A percentile compares a stretch with the other conserved stretches of the same genome.
These are phyloP conservation scores for Rhinella marina DNA, from an alignment of 2,797 vertebrate species.

Conservation along the genomic window DNA sequence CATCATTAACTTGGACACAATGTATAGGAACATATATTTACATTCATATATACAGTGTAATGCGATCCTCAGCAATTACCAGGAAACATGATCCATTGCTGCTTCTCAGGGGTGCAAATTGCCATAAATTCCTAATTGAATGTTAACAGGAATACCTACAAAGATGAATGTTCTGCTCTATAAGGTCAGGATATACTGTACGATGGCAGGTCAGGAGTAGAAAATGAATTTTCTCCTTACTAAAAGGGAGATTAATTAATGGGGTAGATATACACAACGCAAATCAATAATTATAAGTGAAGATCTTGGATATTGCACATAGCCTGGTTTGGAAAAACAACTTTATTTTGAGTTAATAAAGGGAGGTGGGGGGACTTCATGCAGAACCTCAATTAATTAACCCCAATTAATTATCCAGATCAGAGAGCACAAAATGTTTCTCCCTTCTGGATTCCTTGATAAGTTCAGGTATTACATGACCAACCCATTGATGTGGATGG, in stretches of 20 bases:
- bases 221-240: slow-evolving; percentile 2
- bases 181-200: background rate
- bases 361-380: background rate
- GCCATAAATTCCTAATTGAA: slow-evolving; percentile 24
- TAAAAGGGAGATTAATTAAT: slow-evolving; percentile 10
- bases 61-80: background rate
- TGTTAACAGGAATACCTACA: background rate
- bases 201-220: background rate
- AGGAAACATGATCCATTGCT: background rate
- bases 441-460: too few relatives aligned
- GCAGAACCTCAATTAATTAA: background rate
- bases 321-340: background rate
- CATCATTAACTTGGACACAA: slow-evolving; percentile 34
- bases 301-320: background rate
- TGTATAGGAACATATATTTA: slow-evolving; percentile 44
- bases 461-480: background rate
- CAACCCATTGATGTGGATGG: background rate
- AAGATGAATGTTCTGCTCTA: background rate
- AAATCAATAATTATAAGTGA: background rate
- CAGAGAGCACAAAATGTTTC: background rate
- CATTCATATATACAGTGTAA: background rate
- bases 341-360: background rate
- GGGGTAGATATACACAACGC: background rate
- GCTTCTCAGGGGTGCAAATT: background rate
- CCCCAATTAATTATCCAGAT: background rate